Percentiles rank a stretch among this genome's conserved stretches.
phyloP scores from a whole-genome alignment of 2,113 vertebrate species.

The Calidris pugnax region DNA sequence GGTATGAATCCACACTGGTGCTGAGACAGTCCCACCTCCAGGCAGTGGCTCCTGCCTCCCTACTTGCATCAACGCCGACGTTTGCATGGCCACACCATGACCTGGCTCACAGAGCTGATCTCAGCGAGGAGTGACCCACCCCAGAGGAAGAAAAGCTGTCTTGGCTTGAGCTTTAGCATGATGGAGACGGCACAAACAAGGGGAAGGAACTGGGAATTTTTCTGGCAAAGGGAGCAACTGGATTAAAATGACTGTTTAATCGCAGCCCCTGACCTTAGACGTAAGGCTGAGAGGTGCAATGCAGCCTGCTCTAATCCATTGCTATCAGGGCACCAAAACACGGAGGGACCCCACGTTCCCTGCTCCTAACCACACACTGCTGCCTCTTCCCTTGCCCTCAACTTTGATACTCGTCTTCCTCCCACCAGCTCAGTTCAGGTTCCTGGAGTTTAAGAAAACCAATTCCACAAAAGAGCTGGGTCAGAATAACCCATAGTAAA shows the following conservation, averaged over 20 bases:
- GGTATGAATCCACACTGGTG: fast-evolving
- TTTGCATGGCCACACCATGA: neutral
- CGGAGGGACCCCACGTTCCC: neutral
- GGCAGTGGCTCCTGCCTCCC: neutral
- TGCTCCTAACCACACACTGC: fast-evolving
- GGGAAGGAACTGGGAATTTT: neutral
- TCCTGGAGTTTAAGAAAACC: neutral
- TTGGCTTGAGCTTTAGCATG: neutral
- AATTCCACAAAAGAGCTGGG: neutral
- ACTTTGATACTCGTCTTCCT: neutral
- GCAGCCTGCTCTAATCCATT: neutral
- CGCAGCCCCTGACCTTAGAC: neutral
- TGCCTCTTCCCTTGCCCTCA: neutral
- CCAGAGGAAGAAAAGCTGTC: neutral
- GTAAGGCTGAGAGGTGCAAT: neutral
- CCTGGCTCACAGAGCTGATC: neutral
- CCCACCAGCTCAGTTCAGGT: neutral
- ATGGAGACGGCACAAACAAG: neutral
- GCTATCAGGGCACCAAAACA: neutral
- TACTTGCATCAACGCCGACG: neutral
- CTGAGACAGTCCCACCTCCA: neutral
- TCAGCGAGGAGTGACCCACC: neutral
- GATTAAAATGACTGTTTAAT: neutral
- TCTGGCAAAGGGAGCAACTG: neutral
- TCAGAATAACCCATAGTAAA: neutral